These are phyloP conservation scores for Chaitophorus viminalis DNA, from an alignment of 2,888 invertebrate genomes.

Conservation along the genomic window DNA sequence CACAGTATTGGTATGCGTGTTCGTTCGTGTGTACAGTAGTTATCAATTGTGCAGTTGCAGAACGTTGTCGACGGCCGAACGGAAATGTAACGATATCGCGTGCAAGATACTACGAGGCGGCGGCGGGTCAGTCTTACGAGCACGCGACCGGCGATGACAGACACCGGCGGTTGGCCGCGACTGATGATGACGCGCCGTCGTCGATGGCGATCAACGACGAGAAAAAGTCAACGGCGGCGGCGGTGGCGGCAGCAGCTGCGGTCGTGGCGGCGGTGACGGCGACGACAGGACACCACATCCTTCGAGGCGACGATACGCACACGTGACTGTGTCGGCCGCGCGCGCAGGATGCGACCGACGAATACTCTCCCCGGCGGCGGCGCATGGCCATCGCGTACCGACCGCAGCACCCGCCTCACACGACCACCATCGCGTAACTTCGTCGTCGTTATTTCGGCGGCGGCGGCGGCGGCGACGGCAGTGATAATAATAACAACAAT, in stretches of 20 bases:
- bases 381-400: constrained; percentile 39
- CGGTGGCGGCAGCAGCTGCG: not conserved
- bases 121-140: not conserved
- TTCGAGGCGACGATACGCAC: constrained; percentile 30
- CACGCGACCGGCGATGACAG: not conserved
- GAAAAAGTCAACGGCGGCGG: not conserved
- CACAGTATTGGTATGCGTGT: too few species aligned
- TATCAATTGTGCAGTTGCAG: too few species aligned
- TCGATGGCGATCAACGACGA: too few species aligned
- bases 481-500: not conserved
- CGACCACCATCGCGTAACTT: not conserved
- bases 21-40: too few species aligned
- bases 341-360: constrained; percentile 37
- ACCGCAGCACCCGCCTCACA: not conserved
- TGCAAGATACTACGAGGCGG: too few species aligned
- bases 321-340: constrained; percentile 48
- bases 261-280: not conserved
- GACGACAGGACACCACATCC: constrained; percentile 46
- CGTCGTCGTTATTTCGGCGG: not conserved
- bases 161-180: not conserved
- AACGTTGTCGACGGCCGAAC: too few species aligned
- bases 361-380: not conserved
- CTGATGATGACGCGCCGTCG: not conserved
- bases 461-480: not conserved
- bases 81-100: too few species aligned